Evolutionary conservation across 1,140 invertebrate species (phyloP).

Genomic region (Scaptomyza hsui): DNA sequence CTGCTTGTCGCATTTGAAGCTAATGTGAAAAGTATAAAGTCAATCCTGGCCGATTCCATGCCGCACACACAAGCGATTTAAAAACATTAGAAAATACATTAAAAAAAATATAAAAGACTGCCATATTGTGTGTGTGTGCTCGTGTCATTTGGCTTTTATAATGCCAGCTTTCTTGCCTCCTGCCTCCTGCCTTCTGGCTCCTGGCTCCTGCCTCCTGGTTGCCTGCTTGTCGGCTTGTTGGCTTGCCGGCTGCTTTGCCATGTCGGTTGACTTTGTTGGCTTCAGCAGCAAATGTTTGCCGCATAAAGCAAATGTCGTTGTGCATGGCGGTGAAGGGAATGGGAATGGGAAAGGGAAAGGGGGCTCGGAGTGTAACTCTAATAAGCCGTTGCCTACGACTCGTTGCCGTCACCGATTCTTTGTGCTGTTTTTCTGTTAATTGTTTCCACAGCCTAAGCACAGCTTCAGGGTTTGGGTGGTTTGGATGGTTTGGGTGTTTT

Average conservation of each 20-base stretch:
- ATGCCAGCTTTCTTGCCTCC: background rate
- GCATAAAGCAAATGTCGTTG: conserved; percentile 47
- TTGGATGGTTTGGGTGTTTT: background rate
- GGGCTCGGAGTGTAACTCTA: conserved; percentile 32
- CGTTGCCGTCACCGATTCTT: conserved; percentile 37
- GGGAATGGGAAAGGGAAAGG: background rate
- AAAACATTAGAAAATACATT: too few relatives aligned
- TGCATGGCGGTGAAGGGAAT: background rate
- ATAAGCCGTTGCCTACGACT: conserved; percentile 36
- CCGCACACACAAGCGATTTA: background rate
- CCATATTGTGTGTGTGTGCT: background rate
- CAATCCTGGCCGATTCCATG: background rate
- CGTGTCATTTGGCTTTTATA: background rate
- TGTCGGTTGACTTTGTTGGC: conserved; percentile 38
- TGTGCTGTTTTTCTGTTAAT: conserved; percentile 57
- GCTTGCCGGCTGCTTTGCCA: background rate
- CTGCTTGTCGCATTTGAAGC: background rate
- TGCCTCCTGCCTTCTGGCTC: too few relatives aligned
- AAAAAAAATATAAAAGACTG: background rate
- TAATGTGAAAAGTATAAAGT: conserved; percentile 2
- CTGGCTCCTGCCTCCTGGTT: background rate
- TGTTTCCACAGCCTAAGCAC: conserved; percentile 46
- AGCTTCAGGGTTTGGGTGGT: conserved; percentile 2
- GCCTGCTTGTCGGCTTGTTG: background rate
- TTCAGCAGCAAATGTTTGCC: conserved; percentile 30